phyloP scores from a whole-genome alignment of 1,140 invertebrate species.

The Aradophagus sp. region DNA sequence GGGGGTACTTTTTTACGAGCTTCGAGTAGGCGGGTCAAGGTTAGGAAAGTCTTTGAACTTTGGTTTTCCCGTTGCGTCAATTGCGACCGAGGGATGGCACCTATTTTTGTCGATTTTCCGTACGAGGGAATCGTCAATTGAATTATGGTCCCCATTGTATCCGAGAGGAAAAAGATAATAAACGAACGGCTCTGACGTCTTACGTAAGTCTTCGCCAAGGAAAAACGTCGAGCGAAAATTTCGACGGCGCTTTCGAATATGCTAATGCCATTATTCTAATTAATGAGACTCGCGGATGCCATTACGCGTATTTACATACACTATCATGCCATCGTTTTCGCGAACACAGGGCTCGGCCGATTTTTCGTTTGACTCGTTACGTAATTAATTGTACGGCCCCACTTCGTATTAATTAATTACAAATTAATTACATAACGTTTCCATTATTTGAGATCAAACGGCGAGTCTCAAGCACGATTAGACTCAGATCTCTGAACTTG shows the following conservation, averaged over 20 bases:
- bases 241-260: constrained; percentile 25
- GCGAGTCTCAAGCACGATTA: constrained; percentile 26
- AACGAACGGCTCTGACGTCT: not conserved
- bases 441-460: constrained; percentile 37
- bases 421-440: constrained; percentile 53
- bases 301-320: constrained; percentile 30
- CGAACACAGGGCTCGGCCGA: no score
- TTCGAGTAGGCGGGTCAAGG: constrained; percentile 37
- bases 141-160: constrained; percentile 27
- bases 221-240: constrained; percentile 9
- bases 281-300: constrained; percentile 26
- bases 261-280: constrained; percentile 26
- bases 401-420: constrained; percentile 45
- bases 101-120: not conserved
- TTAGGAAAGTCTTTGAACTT: constrained; percentile 21
- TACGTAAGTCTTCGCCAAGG: not conserved
- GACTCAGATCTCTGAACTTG: constrained; percentile 43
- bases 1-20: constrained; percentile 19
- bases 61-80: constrained; percentile 9
- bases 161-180: no score
- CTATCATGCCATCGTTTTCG: constrained; percentile 37
- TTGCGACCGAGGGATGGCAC: not conserved
- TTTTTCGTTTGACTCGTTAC: no score
- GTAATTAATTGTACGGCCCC: constrained; percentile 11
- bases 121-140: constrained; percentile 9